Evolutionary conservation across 2,797 vertebrate species (phyloP), one percentile per base, ranked within the genome.

Genomic region (Hippopotamyrus pictus): DNA sequence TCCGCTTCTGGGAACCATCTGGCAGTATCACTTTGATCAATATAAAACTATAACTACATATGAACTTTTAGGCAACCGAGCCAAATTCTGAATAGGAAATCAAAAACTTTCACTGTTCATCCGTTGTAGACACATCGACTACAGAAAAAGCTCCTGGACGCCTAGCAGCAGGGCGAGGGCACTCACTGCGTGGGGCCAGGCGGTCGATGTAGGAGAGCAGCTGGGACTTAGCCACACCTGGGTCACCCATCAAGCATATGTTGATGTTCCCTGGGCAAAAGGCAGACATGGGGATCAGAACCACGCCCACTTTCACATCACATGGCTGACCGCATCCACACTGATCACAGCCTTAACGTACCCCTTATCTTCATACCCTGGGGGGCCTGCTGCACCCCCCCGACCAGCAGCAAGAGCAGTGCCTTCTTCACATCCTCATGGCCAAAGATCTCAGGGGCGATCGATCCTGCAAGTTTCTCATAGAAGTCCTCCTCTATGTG

Each of bases 351-450:
- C 54, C 37, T 44, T 6, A 44, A 88, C 57, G 3, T 33, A 98
- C 98, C 98, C 92, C 98, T 95, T 92, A 99, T 99, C 91, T 97
- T 98, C 98, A 99, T 99, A 92, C 98, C 98, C 5, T 95, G 96
- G 0, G 98, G 97, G 2, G 96, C 97, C 88, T 97, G 96, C 87
- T 98, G 94, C 3, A 99, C 97, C 0, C 98, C 98, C 0, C 98
- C 98, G 17, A 99, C 98, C 91, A 99, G 94, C 73, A 98, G 93
- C 57, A 99, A 95, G 14, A 99, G 95, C 65, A 99, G 94, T 0
- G 98, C 98, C 69, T 99, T 99, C 94, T 99, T 99, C 3, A 99
- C 98, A 0, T 99, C 98, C 91, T 99, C 97, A 0, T 98, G 98
- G 8, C 98, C 98, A 0, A 96, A 99, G 90, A 99, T 99, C 94